Evolutionary conservation across 2,888 invertebrate species (phyloP), one percentile per base, ranked within the genome.

Genomic region (Archips xylosteana): DNA sequence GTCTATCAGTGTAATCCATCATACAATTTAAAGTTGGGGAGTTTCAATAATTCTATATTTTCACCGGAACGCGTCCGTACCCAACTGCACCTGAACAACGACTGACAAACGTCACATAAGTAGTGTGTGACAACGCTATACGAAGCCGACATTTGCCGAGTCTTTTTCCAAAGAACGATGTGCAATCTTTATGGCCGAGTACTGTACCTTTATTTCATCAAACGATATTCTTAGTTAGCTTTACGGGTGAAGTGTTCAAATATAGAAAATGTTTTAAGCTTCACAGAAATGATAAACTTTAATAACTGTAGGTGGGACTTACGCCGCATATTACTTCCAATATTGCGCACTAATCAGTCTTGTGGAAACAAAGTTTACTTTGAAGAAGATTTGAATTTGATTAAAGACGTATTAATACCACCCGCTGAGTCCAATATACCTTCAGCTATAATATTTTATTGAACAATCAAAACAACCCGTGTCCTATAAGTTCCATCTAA

Each of bases 391-490:
- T 74, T 70, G 70, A 74, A 70, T 70, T 74, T 65, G 60, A 70
- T 70, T 74, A 70, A 70, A 74, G 51, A 51, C 65, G 36, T 61
- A 69, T 74, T 74, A 74, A 65, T 74, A 45, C 64, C 74, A 74
- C 65, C 74, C 61, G 73, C 64, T 13, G 45, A 54, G 59, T 71
- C 23, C 36, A 36, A 32, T 70, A 61, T 60, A 69, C 23, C 23
- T 23, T 1, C 59, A 51, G 36, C 42, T 49, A 47, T 49, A 59
- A 62, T 51, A 49, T 49, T 51, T 34, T 42, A 39, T 23, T 47
- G 9, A 23, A 15, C 54, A 54, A 23, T 54, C 60, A 67, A 67
- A 71, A 66, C 61, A 67, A 42, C 54, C 5, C 15, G 9, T 12
- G 0, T 34, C 23, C 6, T 3, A 61, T 5, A 49, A 45, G 3